Percentiles rank a stretch among this genome's conserved stretches.
Evolutionary conservation across 2,113 vertebrate genomes (phyloP).

Genomic region (Carassius gibelio): DNA sequence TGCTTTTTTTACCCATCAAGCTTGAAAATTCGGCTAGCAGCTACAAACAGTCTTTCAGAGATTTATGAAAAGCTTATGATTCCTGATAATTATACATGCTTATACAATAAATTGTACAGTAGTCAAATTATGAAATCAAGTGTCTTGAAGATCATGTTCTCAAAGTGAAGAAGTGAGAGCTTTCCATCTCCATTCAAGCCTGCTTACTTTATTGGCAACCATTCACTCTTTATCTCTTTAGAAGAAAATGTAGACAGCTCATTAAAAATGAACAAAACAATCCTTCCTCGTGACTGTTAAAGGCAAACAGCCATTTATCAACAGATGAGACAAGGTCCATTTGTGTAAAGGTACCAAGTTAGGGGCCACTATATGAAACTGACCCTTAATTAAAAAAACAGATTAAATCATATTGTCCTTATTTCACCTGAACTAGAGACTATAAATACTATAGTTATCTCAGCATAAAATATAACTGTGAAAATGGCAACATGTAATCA

Average conservation of each 20-base stretch:
- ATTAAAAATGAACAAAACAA: constrained; percentile 81
- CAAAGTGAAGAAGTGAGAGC: constrained; percentile 83
- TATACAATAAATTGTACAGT: background rate
- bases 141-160: constrained; percentile 95
- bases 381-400: background rate
- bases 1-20: background rate
- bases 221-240: constrained; percentile 85
- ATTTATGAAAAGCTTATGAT: background rate
- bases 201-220: constrained; percentile 69
- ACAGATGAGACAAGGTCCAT: background rate
- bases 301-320: background rate
- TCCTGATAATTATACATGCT: background rate
- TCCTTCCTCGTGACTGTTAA: background rate
- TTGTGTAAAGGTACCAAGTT: background rate
- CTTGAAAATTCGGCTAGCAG: background rate
- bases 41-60: background rate
- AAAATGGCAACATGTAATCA: background rate
- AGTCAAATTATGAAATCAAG: constrained; percentile 91
- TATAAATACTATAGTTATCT: background rate
- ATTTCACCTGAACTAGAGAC: background rate
- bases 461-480: background rate
- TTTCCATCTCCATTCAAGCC: constrained; percentile 92
- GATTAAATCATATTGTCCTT: background rate
- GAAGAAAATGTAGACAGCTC: constrained; percentile 99
- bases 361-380: background rate